Base-by-base conservation (phyloP, 2,888 invertebrate species). In the Tinea semifulvella region DNA sequence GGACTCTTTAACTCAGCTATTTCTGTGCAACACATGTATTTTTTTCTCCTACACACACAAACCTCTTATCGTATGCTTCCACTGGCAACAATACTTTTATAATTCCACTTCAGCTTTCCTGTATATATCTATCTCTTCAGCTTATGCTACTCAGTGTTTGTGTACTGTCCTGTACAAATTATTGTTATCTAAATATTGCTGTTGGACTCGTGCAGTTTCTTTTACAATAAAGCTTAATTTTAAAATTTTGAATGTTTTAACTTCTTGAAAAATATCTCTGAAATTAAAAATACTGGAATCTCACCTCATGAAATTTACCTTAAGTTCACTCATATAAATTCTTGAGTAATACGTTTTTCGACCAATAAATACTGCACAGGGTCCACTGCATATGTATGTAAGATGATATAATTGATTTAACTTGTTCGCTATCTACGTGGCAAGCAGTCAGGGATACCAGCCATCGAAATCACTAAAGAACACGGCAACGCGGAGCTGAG, bases 391-490 rank as follows among this genome's bases (percentile, higher is more conserved):
- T 17, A 19, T 19, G 18, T 36, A 18, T 36, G 8, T 22, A 22
- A 5, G 5, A 22, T 22, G 25, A 36, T 7, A 18, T 36, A 36
- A 17, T 18, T 36, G 18, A 18, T 18, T 39, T 40, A 22, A 40
- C 2, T 22, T 40, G 36, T 36, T 36, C 6, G 14, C 16, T 36
- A 36, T 18, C 6, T 18, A 18, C 18, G 36, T 14, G 40, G 76
- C 75, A 36, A 66, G 80, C 79, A 80, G 74, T 80, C 81, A 65
- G 81, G 82, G 71, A 81, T 82, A 73, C 82, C 82, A 62, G 82
- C 82, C 71, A 83, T 83, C 74, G 91, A 92, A 85, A 91, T 92
- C 72, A 91, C 90, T 66, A 91, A 91, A 85, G 92, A 92, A 68
- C 69, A 70, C 54, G 72, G 68, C 52, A 85, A 87, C 67, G 88